Evolutionary conservation across 2,113 vertebrate genomes (phyloP), one percentile per base, ranked within the genome.

Genomic region (Etheostoma cragini): DNA sequence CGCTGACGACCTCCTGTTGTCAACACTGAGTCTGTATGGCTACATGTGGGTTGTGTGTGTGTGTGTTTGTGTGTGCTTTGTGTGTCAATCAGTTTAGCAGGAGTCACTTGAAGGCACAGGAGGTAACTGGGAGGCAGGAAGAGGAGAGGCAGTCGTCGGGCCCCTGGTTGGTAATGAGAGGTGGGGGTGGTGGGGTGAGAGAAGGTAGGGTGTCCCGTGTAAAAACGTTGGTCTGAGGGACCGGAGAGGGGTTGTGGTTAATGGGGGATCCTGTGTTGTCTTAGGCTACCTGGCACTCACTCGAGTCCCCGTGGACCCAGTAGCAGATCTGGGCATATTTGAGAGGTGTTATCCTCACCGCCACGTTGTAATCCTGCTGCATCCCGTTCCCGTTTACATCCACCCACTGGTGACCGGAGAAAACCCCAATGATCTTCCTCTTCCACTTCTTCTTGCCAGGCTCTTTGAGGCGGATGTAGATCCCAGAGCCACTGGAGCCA

Each of bases 301-400:
- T 95, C 0, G 95, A 95, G 49, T 97, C 95, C 4, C 97, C 97
- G 1, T 97, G 96, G 87, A 99, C 93, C 98, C 98, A 99, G 91
- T 95, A 95, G 91, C 98, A 99, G 91, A 99, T 98, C 94, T 99
- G 98, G 49, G 98, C 97, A 1, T 97, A 99, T 89, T 99, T 99
- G 52, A 97, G 94, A 2, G 98, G 97, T 0, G 98, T 99, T 89
- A 99, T 98, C 92, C 98, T 96, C 56, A 99, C 97, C 0, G 97
- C 98, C 73, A 99, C 97, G 4, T 99, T 99, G 92, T 97, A 99
- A 96, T 99, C 97, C 96, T 97, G 97, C 91, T 97, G 97, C 53
- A 82, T 83, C 0, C 97, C 97, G 0, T 96, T 93, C 42, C 97
- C 97, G 0, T 95, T 96, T 58, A 98, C 94, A 5, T 98, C 96